phyloP scores from a whole-genome alignment of 2,797 vertebrate genomes.

The Enteromius treurensis region DNA sequence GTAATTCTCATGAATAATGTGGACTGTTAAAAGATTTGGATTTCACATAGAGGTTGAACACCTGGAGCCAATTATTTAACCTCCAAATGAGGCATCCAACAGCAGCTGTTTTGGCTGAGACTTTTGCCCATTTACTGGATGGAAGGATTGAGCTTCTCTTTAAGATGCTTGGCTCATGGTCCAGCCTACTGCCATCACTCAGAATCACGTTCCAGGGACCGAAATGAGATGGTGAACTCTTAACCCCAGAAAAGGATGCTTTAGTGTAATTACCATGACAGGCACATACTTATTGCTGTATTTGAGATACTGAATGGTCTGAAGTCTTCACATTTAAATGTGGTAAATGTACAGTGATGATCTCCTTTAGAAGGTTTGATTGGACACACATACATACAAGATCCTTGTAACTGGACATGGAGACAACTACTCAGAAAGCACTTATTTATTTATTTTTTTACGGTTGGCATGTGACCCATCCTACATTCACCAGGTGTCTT shows the following conservation, averaged over 20 bases:
- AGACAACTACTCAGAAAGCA: neutral
- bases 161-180: slow-evolving; percentile 64
- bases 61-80: slow-evolving; percentile 70
- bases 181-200: slow-evolving; percentile 65
- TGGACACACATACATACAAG: slow-evolving; percentile 11
- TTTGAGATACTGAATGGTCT: slow-evolving; percentile 34
- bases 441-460: neutral
- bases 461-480: neutral
- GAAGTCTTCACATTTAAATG: slow-evolving; percentile 12
- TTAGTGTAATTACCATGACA: slow-evolving; percentile 65
- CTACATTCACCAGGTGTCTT: neutral
- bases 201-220: slow-evolving; percentile 71
- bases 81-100: slow-evolving; percentile 67
- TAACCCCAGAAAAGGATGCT: slow-evolving; percentile 68
- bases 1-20: slow-evolving; percentile 63
- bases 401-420: neutral
- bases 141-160: slow-evolving; percentile 66
- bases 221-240: slow-evolving; percentile 70
- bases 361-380: slow-evolving; percentile 4
- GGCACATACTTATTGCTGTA: slow-evolving; percentile 50
- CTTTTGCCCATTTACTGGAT: slow-evolving; percentile 57
- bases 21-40: slow-evolving; percentile 62
- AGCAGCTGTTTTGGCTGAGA: slow-evolving; percentile 71
- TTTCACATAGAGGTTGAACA: slow-evolving; percentile 72
- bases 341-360: slow-evolving; percentile 3